phyloP scores from a whole-genome alignment of 2,797 vertebrate species.

The Clarias fuscus region DNA sequence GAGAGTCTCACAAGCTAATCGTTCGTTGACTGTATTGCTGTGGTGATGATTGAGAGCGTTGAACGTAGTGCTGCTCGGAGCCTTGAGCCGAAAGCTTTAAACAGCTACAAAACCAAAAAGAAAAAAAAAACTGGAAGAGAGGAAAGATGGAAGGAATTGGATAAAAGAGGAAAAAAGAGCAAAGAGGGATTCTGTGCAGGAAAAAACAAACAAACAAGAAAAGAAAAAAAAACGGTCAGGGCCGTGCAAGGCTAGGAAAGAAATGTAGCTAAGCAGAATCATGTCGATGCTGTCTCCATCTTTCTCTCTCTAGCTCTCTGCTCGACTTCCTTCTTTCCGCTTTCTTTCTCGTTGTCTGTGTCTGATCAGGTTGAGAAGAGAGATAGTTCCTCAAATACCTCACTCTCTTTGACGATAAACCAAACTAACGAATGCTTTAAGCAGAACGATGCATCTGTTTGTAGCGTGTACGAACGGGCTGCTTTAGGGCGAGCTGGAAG shows the following conservation, averaged over 20 bases:
- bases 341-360: slow-evolving; percentile 55
- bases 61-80: slow-evolving; percentile 72
- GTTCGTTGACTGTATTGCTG: slow-evolving; percentile 11
- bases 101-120: slow-evolving; percentile 85
- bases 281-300: slow-evolving; percentile 47
- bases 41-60: slow-evolving; percentile 44
- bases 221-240: slow-evolving; percentile 38
- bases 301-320: slow-evolving; percentile 64
- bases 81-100: slow-evolving; percentile 74
- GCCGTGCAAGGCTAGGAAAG: slow-evolving; percentile 34
- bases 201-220: too few species aligned
- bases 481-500: slow-evolving; percentile 12
- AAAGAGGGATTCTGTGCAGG: slow-evolving; percentile 27
- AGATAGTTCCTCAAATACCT: slow-evolving; percentile 95
- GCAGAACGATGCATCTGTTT: slow-evolving; percentile 36
- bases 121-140: slow-evolving; percentile 56
- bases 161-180: slow-evolving; percentile 24
- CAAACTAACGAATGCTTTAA: slow-evolving; percentile 88
- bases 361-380: slow-evolving; percentile 76
- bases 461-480: slow-evolving; percentile 18
- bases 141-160: slow-evolving; percentile 54
- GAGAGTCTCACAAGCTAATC: slow-evolving; percentile 2
- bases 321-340: slow-evolving; percentile 43
- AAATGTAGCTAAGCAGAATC: slow-evolving; percentile 40
- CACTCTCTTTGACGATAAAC: slow-evolving; percentile 90